Conservation (phyloP, 2,113 vertebrate genomes). For the Ranitomeya variabilis region DNA sequence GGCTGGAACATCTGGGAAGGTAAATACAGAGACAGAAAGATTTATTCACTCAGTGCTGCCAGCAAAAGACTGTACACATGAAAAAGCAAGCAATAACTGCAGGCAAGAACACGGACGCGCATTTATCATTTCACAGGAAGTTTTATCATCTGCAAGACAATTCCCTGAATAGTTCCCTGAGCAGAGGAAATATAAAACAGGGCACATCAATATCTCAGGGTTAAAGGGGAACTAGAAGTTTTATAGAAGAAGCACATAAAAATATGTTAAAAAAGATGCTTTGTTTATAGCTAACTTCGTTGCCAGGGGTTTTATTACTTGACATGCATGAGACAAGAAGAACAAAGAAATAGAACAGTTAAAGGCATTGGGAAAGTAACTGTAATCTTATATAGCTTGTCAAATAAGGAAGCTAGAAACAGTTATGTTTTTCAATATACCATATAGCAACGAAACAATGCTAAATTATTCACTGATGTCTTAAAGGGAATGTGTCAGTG, state of each 20-base stretch:
- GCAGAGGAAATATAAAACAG: not conserved
- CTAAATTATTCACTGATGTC: too few relatives aligned
- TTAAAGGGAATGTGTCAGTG: too few relatives aligned
- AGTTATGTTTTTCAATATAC: too few relatives aligned
- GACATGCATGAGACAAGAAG: not conserved
- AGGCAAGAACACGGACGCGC: conserved; percentile 20
- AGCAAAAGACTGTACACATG: conserved; percentile 27
- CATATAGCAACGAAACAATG: too few relatives aligned
- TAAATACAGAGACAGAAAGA: conserved; percentile 76
- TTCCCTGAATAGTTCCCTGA: conserved; percentile 21
- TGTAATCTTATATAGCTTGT: too few relatives aligned
- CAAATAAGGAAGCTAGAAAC: too few relatives aligned
- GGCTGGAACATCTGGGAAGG: conserved; percentile 98
- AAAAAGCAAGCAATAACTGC: conserved; percentile 23
- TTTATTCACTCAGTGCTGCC: conserved; percentile 37
- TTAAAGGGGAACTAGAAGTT: too few relatives aligned
- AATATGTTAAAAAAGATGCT: too few relatives aligned
- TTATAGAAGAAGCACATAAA: too few relatives aligned
- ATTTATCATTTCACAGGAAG: conserved; percentile 7
- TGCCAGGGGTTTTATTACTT: not conserved
- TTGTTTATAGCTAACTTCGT: not conserved
- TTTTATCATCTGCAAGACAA: conserved; percentile 16
- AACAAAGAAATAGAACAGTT: not conserved
- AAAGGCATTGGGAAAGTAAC: too few relatives aligned
- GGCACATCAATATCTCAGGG: not conserved